Percentiles rank a stretch among this genome's conserved stretches.
These are phyloP conservation scores for Meandrusa payeni DNA, from an alignment of 2,888 invertebrate species.

Conservation along the genomic window DNA sequence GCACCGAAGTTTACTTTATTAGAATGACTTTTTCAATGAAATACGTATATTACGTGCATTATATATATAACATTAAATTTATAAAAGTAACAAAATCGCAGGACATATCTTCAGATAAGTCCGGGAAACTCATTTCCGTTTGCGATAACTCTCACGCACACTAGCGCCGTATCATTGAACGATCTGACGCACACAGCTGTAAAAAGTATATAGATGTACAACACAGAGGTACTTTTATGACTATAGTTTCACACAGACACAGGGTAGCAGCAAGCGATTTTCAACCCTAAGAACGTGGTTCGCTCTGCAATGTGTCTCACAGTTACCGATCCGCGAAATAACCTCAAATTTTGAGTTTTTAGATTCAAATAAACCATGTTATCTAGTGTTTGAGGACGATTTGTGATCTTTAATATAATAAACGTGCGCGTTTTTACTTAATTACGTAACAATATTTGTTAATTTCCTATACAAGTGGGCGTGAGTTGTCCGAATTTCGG, in stretches of 20 bases:
- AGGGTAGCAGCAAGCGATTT: constrained; percentile 43
- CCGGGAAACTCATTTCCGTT: constrained; percentile 39
- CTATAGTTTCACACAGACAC: constrained; percentile 45
- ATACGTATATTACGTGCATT: too few species aligned
- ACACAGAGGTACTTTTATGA: constrained; percentile 31
- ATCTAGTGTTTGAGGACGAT: constrained; percentile 30
- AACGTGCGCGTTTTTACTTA: constrained; percentile 10
- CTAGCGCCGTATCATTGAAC: constrained; percentile 32
- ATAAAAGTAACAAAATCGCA: not conserved
- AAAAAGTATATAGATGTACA: constrained; percentile 29
- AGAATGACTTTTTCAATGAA: too few species aligned
- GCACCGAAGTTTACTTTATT: too few species aligned
- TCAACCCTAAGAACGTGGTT: constrained; percentile 52
- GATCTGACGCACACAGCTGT: constrained; percentile 40
- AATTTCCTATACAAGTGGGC: not conserved
- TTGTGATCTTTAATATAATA: constrained; percentile 1
- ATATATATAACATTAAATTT: constrained; percentile 27
- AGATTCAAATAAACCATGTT: constrained; percentile 46
- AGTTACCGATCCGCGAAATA: constrained; percentile 68
- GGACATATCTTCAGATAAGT: constrained; percentile 31
- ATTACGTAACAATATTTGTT: not conserved
- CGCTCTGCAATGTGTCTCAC: constrained; percentile 64
- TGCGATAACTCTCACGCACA: constrained; percentile 42
- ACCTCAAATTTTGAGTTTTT: constrained; percentile 71
- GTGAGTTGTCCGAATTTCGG: constrained; percentile 28